phyloP scores from a whole-genome alignment of 1,140 invertebrate species.

The Papilio glaucus region DNA sequence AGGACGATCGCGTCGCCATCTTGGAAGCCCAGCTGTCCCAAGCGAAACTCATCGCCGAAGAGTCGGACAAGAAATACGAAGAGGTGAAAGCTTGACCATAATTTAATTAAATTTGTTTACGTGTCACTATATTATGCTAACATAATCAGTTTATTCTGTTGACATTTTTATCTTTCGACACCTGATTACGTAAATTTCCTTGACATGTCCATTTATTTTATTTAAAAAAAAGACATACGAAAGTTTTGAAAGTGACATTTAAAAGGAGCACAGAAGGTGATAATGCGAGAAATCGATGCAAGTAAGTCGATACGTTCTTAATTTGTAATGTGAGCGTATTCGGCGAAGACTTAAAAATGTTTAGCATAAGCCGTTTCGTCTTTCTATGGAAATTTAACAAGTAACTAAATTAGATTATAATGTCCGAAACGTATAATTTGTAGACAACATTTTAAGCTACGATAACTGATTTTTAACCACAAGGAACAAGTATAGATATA shows the following conservation, averaged over 20 bases:
- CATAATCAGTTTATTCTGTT: neutral
- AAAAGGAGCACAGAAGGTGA: constrained; percentile 21
- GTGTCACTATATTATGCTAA: constrained; percentile 8
- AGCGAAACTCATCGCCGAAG: constrained; percentile 98
- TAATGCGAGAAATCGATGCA: constrained; percentile 24
- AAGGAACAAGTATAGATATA: too few relatives aligned
- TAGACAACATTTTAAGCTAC: neutral
- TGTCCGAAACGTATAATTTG: neutral
- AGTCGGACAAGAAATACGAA: constrained; percentile 99
- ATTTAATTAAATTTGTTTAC: neutral
- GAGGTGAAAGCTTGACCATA: constrained; percentile 88
- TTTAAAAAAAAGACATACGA: neutral
- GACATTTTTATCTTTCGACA: neutral
- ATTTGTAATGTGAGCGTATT: constrained; percentile 12
- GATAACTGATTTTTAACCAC: too few relatives aligned
- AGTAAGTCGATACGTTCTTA: constrained; percentile 22
- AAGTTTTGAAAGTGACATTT: constrained; percentile 24
- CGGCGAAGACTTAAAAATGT: constrained; percentile 29
- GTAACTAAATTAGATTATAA: neutral
- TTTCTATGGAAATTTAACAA: constrained; percentile 9
- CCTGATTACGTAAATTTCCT: constrained; percentile 8
- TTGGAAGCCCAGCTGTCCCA: constrained; percentile 97
- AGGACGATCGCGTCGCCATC: constrained; percentile 97
- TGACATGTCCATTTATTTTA: constrained; percentile 3
- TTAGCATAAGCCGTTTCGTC: neutral